These are phyloP conservation scores for Rhingia rostrata DNA, from an alignment of 2,888 invertebrate genomes.

Conservation along the genomic window DNA sequence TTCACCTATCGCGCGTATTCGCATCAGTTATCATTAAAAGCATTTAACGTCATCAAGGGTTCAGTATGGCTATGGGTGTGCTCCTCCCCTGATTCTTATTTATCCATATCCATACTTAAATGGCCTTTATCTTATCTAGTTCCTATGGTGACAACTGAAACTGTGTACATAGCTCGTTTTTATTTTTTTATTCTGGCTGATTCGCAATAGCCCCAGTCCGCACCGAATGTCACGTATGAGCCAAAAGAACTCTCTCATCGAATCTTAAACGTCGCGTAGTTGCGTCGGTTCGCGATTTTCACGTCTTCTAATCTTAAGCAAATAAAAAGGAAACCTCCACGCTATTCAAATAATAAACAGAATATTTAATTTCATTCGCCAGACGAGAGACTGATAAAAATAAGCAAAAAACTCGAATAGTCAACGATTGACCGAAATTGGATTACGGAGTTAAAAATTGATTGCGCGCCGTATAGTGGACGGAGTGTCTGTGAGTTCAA, in stretches of 20 bases:
- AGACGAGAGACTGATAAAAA: slow-evolving; percentile 73
- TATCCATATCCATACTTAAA: slow-evolving; percentile 49
- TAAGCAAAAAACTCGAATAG: slow-evolving; percentile 73
- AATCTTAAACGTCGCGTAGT: slow-evolving; percentile 15
- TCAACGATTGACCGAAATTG: slow-evolving; percentile 47
- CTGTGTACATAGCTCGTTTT: slow-evolving; percentile 56
- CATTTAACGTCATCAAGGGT: slow-evolving; percentile 58
- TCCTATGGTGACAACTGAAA: slow-evolving; percentile 66
- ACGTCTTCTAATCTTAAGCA: slow-evolving; percentile 43
- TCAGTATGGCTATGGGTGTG: slow-evolving; percentile 11
- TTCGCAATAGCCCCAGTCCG: slow-evolving; percentile 42
- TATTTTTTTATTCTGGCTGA: background rate
- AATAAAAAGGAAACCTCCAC: slow-evolving; percentile 76
- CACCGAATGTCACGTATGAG: slow-evolving; percentile 52
- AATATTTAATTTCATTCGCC: slow-evolving; percentile 76
- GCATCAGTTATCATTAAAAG: slow-evolving; percentile 54
- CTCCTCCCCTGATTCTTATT: slow-evolving; percentile 43
- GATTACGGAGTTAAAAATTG: slow-evolving; percentile 39
- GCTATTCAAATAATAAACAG: slow-evolving; percentile 76
- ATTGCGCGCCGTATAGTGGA: slow-evolving; percentile 4
- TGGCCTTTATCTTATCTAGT: slow-evolving; percentile 70
- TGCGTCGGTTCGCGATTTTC: slow-evolving; percentile 6
- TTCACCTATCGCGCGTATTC: slow-evolving; percentile 46
- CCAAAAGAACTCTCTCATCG: slow-evolving; percentile 27
- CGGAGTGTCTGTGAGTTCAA: slow-evolving; percentile 21